phyloP scores from a whole-genome alignment of 2,113 vertebrate species.

The Benitochromis conjunctus region DNA sequence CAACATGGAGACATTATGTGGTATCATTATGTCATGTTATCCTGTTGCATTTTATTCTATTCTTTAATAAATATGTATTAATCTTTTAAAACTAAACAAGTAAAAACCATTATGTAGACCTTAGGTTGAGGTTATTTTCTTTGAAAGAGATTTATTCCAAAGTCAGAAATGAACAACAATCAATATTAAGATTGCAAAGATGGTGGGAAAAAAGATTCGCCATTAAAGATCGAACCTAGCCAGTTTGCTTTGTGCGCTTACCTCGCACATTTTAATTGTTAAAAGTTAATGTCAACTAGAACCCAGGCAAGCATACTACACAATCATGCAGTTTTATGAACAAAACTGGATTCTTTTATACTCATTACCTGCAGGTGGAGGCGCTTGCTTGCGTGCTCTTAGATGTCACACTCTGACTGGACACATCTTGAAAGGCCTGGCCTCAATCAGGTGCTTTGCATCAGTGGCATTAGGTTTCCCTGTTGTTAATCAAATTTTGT shows the following conservation, averaged over 20 bases:
- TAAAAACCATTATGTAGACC: not conserved
- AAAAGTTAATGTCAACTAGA: not conserved
- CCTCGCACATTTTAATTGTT: not conserved
- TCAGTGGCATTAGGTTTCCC: not conserved
- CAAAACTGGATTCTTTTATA: not conserved
- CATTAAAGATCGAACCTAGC: not conserved
- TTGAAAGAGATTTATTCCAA: not conserved
- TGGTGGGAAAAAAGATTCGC: not conserved
- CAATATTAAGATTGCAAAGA: not conserved
- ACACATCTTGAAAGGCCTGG: not conserved
- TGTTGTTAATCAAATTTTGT: not conserved
- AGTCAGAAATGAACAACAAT: not conserved
- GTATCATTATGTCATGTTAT: not conserved
- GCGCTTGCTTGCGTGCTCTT: not conserved
- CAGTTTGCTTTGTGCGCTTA: not conserved
- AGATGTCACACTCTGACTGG: not conserved
- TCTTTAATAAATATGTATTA: not conserved
- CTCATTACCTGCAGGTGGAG: not conserved
- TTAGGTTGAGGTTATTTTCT: not conserved
- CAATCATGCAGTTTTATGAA: not conserved
- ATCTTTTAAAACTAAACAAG: not conserved
- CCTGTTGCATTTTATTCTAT: not conserved
- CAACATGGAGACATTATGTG: not conserved
- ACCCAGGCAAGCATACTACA: not conserved
- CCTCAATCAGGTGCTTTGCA: not conserved